Percentiles rank a stretch among this genome's conserved stretches.
phyloP scores from a whole-genome alignment of 2,113 vertebrate species.

The Gavia stellata region DNA sequence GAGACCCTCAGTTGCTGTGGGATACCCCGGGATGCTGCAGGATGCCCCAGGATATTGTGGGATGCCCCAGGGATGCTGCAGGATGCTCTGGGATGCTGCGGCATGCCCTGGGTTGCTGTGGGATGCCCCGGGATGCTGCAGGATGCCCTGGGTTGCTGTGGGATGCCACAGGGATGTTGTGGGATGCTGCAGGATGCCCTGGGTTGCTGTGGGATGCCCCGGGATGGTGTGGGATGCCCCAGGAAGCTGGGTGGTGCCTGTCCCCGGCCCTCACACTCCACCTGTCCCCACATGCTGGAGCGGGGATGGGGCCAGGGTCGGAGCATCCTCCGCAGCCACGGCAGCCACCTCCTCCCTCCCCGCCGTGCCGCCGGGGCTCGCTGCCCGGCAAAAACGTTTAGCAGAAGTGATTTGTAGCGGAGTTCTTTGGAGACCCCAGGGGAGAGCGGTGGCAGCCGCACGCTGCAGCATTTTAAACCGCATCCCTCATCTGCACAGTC shows the following conservation, averaged over 20 bases:
- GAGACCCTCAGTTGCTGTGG: no score
- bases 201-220: background rate
- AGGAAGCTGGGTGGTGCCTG: no score
- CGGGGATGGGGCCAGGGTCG: accelerated
- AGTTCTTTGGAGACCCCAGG: constrained; percentile 57
- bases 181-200: background rate
- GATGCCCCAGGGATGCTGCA: accelerated
- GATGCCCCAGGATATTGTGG: accelerated
- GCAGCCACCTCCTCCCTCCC: accelerated
- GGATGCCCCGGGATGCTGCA: accelerated
- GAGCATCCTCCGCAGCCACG: background rate
- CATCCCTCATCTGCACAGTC: constrained; percentile 54
- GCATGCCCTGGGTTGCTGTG: background rate
- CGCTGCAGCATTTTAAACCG: constrained; percentile 55
- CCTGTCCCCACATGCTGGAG: background rate
- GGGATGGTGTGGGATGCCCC: background rate
- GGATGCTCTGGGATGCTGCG: background rate
- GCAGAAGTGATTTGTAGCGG: constrained; percentile 51
- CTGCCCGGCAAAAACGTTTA: constrained; percentile 8
- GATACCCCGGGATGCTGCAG: background rate
- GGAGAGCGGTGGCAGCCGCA: constrained; percentile 27
- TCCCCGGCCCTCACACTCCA: background rate
- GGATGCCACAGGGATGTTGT: no score
- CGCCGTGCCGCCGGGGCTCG: background rate
- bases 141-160: accelerated